Evolutionary conservation across 2,113 vertebrate genomes (phyloP).

Genomic region (Ammodytes marinus): DNA sequence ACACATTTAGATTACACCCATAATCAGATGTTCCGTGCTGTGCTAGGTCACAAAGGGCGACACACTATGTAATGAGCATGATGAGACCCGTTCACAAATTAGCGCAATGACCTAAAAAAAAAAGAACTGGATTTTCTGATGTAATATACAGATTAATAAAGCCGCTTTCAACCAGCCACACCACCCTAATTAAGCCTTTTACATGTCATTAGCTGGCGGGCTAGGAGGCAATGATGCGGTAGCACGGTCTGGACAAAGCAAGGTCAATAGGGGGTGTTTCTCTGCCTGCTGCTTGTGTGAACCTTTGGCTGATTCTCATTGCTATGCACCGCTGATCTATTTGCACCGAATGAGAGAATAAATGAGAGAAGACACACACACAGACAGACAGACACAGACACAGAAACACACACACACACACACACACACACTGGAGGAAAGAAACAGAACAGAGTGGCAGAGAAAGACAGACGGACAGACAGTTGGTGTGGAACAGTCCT

Average conservation of each 20-base stretch:
- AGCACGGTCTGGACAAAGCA: slow-evolving; percentile 48
- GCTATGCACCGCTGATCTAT: slow-evolving; percentile 59
- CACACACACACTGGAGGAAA: not conserved
- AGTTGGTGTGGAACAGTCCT: slow-evolving; percentile 41
- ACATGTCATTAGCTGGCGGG: slow-evolving; percentile 56
- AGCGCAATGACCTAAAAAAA: slow-evolving; percentile 24
- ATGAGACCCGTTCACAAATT: slow-evolving; percentile 27
- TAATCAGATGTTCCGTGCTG: slow-evolving; percentile 12
- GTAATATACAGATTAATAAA: slow-evolving; percentile 67
- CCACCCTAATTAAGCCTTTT: slow-evolving; percentile 56
- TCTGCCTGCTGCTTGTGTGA: slow-evolving; percentile 45
- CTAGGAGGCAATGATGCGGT: slow-evolving; percentile 40
- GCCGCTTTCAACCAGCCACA: slow-evolving; percentile 47
- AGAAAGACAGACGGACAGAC: slow-evolving; percentile 14
- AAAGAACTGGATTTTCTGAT: slow-evolving; percentile 37
- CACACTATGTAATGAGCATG: slow-evolving; percentile 25
- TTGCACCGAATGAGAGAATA: slow-evolving; percentile 40
- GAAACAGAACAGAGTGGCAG: slow-evolving; percentile 22
- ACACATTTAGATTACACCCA: slow-evolving; percentile 6
- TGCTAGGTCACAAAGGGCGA: slow-evolving; percentile 18
- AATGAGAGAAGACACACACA: slow-evolving; percentile 46
- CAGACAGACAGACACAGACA: not conserved
- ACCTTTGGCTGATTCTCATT: slow-evolving; percentile 59
- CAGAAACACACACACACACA: slow-evolving; percentile 27
- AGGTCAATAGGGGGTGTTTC: slow-evolving; percentile 52